A percentile compares a stretch with the other conserved stretches of the same genome.
These are phyloP conservation scores for Papilio aristodemus DNA, from an alignment of 1,140 invertebrate species.

Conservation along the genomic window DNA sequence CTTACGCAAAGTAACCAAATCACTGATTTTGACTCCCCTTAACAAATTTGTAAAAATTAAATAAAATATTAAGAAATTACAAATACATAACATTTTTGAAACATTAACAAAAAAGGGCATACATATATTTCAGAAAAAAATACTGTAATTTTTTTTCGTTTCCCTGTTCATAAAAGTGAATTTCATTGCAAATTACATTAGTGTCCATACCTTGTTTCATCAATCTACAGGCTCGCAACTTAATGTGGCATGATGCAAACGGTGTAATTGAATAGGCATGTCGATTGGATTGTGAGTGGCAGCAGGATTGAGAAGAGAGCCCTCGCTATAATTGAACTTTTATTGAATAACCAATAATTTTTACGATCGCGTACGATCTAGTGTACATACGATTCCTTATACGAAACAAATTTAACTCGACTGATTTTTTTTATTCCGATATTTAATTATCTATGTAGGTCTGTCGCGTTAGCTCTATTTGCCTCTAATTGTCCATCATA, in stretches of 20 bases:
- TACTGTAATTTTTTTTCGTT: not conserved
- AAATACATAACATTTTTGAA: too few relatives aligned
- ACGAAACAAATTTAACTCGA: not conserved
- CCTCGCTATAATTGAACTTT: not conserved
- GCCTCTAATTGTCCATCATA: too few relatives aligned
- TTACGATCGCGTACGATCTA: not conserved
- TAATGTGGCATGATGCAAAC: slow-evolving; percentile 14
- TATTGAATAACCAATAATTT: slow-evolving; percentile 16
- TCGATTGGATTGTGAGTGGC: slow-evolving; percentile 3
- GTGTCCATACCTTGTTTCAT: not conserved
- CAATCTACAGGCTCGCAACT: not conserved
- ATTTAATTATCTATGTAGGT: not conserved
- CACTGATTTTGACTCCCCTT: too few relatives aligned
- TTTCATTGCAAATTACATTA: not conserved
- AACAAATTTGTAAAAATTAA: too few relatives aligned
- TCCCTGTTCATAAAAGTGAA: not conserved
- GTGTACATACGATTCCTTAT: not conserved
- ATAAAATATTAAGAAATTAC: too few relatives aligned
- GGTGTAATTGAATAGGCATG: not conserved
- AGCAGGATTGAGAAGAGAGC: not conserved
- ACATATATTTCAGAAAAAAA: too few relatives aligned
- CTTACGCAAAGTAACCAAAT: too few relatives aligned
- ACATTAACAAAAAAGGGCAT: too few relatives aligned
- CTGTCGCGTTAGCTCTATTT: too few relatives aligned
- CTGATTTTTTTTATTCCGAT: not conserved